A percentile compares a stretch with the other conserved stretches of the same genome.
phyloP scores from a whole-genome alignment of 2,797 vertebrate genomes.

The Columba guinea region DNA sequence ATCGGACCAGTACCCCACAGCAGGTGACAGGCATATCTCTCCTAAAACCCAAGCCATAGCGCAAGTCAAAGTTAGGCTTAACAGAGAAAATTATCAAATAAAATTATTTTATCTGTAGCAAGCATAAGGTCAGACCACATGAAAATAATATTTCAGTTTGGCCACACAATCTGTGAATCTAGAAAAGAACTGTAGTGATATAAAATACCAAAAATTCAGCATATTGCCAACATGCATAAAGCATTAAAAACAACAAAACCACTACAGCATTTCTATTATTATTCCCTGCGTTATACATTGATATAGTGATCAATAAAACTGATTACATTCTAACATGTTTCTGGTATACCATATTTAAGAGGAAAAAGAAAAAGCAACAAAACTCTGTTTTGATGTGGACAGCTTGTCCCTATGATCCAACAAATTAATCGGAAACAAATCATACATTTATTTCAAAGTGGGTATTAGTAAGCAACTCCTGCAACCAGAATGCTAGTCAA shows the following conservation, averaged over 20 bases:
- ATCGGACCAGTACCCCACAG: too few species aligned
- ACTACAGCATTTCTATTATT: not conserved
- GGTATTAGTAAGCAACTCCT: not conserved
- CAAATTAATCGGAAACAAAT: not conserved
- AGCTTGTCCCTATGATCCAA: not conserved
- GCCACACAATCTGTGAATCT: not conserved
- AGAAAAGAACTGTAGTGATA: not conserved
- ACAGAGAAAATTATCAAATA: not conserved
- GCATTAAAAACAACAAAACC: not conserved
- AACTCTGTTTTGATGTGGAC: not conserved
- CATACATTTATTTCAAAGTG: not conserved
- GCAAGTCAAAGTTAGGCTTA: not conserved
- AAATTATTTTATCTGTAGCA: not conserved
- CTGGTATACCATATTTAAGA: not conserved
- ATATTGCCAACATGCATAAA: not conserved
- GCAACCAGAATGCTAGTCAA: not conserved
- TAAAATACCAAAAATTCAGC: not conserved
- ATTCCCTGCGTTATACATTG: not conserved
- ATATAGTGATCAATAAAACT: not conserved
- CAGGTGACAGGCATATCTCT: not conserved
- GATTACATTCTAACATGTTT: not conserved
- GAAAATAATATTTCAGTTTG: not conserved
- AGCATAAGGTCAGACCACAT: not conserved
- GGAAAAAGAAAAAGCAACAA: not conserved
- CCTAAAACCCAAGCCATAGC: not conserved